These are phyloP conservation scores for Frankliniella intonsa DNA, from an alignment of 2,888 invertebrate genomes.

Conservation along the genomic window DNA sequence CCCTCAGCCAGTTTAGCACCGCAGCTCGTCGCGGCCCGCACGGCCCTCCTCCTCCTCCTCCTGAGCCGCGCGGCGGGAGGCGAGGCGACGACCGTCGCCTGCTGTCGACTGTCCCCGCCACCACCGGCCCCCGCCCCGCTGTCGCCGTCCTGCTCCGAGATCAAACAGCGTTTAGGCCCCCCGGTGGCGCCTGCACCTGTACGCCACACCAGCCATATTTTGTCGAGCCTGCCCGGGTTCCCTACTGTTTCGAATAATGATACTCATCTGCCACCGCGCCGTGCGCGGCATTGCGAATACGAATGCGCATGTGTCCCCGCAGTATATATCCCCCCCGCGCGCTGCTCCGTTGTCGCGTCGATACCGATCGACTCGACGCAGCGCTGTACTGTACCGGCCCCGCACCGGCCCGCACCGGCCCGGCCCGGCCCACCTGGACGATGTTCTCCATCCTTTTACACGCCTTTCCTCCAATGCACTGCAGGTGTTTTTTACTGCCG, in stretches of 20 bases:
- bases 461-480: too few relatives aligned
- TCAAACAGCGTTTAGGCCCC: constrained; percentile 14
- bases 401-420: too few relatives aligned
- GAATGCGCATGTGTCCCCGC: neutral
- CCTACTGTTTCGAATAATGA: constrained; percentile 26
- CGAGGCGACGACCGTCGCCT: too few relatives aligned
- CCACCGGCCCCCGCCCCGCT: neutral
- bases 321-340: neutral
- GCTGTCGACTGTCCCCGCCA: too few relatives aligned
- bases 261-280: constrained; percentile 5
- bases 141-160: neutral
- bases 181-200: neutral
- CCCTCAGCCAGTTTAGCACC: constrained; percentile 20
- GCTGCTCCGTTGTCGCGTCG: too few relatives aligned
- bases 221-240: neutral
- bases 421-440: too few relatives aligned
- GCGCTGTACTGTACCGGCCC: too few relatives aligned
- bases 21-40: neutral
- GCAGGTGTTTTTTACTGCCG: too few relatives aligned
- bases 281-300: neutral
- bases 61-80: too few relatives aligned
- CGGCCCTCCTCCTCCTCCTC: neutral
- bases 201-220: neutral
- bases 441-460: too few relatives aligned
- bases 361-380: too few relatives aligned